Evolutionary conservation across 2,888 invertebrate genomes (phyloP), one percentile per base, ranked within the genome.

Genomic region (Lucinisca nassula): DNA sequence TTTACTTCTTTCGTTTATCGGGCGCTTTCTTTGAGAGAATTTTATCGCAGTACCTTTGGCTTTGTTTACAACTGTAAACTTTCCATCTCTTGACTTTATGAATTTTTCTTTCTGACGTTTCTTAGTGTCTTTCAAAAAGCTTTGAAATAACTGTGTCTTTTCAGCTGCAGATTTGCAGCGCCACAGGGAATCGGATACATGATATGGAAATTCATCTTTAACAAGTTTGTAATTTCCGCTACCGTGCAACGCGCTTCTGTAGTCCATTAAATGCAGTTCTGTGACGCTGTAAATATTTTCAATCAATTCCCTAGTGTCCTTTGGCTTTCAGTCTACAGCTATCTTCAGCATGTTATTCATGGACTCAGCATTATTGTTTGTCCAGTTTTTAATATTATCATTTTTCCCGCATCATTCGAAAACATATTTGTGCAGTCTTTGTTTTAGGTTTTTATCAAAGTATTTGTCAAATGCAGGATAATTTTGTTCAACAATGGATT

Each of bases 311-410:
- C 27, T 35, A 1, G 51, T 73, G 21, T 45, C 51, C 37, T 79
- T 74, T 12, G 82, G 82, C 70, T 79, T 86, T 82, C 86, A 86
- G 79, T 76, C 72, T 27, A 58, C 24, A 17, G 86, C 40, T 27
- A 82, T 10, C 76, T 82, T 85, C 30, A 85, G 37, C 3, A 85
- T 82, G 51, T 82, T 82, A 32, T 82, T 85, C 0, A 85, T 81
- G 0, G 81, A 85, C 40, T 82, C 86, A 2, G 75, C 67, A 27
- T 74, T 76, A 38, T 86, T 86, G 51, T 87, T 87, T 30, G 86
- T 87, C 83, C 83, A 80, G 21, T 67, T 32, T 21, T 75, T 58
- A 55, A 55, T 82, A 0, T 10, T 35, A 51, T 24, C 1, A 12
- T 37, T n/a, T 73, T n/a, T 6, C 0, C 35, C 1, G 17, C 6